Base-by-base conservation (phyloP, 2,888 invertebrate genomes). In the Schizotus pectinicornis region DNA sequence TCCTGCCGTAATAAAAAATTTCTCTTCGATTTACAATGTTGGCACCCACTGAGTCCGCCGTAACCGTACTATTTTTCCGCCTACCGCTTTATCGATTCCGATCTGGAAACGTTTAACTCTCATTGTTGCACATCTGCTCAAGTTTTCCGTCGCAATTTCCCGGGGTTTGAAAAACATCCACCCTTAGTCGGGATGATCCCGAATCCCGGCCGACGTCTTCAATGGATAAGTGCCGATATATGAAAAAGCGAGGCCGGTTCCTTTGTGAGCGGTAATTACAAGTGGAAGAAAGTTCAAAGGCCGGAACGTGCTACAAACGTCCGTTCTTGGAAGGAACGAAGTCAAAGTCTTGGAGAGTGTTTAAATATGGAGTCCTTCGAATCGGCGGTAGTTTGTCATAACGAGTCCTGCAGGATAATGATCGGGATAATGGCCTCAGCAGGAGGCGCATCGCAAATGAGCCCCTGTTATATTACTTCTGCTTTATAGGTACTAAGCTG, bases 401-500 rank as follows among this genome's bases (percentile, higher is more conserved):
- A 56, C 50, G 41, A 56, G 36, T 51, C 56, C 47, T 46, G 38
- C 41, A 56, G 45, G 56, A 51, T 61, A 61, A 61, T 58, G 54
- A 61, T 58, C 58, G 55, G 58, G 57, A 61, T 61, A 58, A 61
- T 58, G 61, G 58, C 52, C 55, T 51, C 39, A 58, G 51, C 61
- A 58, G 58, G 55, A 58, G 61, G 61, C 55, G 61, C 57, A 57
- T 54, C 51, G 54, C 52, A 61, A 61, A 61, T 61, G 61, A 61
- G 55, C 57, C 55, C 33, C 58, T 58, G 55, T 58, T 47, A 50
- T 54, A 56, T 50, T 57, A 42, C 55, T 55, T 55, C 47, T 55
- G 45, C 50, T 58, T 51, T 61, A 55, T 58, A 54, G 51, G 47
- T 46, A 37, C 35, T 59, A 49, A 58, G 35, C 61, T 39, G 46